phyloP scores from a whole-genome alignment of 1,140 invertebrate genomes.

The Polypedilum pembai region DNA sequence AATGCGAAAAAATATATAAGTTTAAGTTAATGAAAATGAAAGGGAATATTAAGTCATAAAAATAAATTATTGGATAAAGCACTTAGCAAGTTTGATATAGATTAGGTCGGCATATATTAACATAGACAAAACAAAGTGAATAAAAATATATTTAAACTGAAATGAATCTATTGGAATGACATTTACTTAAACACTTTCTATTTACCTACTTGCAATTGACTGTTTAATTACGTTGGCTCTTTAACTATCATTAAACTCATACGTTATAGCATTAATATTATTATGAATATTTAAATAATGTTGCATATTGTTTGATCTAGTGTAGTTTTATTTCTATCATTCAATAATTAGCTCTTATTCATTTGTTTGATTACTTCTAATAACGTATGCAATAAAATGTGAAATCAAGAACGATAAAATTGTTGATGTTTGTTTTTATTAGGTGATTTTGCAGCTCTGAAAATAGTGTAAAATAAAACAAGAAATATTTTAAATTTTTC shows the following conservation, averaged over 20 bases:
- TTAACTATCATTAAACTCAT: neutral
- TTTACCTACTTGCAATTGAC: neutral
- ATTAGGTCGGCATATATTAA: neutral
- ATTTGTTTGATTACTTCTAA: neutral
- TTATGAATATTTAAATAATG: neutral
- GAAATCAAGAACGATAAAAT: neutral
- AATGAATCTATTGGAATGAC: neutral
- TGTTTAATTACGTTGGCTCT: neutral
- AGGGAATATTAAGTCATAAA: neutral
- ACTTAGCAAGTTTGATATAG: conserved; percentile 17
- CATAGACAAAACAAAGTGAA: too few species aligned
- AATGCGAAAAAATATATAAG: neutral
- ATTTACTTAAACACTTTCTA: neutral
- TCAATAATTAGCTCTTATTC: neutral
- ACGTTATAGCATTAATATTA: neutral
- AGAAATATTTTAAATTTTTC: too few species aligned
- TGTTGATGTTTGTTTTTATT: neutral
- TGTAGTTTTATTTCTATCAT: neutral
- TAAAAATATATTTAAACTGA: too few species aligned
- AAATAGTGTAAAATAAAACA: neutral
- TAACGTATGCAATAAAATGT: neutral
- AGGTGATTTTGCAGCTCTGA: neutral
- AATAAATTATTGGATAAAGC: conserved; percentile 1
- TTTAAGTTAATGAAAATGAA: neutral
- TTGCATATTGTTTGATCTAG: neutral